Conservation (phyloP, 2,888 invertebrate species). For the Diarsia rubi region DNA sequence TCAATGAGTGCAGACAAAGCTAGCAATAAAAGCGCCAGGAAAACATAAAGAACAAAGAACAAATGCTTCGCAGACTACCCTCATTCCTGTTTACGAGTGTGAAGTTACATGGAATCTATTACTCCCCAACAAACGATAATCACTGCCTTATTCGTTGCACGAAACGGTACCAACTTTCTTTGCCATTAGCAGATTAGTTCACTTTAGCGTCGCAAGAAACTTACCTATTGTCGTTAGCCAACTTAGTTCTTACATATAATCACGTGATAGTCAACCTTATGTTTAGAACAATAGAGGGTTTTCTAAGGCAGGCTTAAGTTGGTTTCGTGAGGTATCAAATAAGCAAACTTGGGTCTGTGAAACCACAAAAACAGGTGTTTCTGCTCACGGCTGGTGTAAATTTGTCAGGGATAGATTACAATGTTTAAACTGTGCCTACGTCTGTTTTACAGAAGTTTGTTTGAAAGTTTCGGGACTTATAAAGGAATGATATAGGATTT, state of each 20-base stretch:
- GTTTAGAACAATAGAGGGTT: background rate
- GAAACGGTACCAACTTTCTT: conserved; percentile 73
- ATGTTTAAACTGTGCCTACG: conserved; percentile 54
- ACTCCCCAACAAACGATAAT: conserved; percentile 64
- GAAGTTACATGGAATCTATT: conserved; percentile 60
- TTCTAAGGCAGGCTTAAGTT: background rate
- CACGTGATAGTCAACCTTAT: conserved; percentile 54
- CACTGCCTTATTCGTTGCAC: conserved; percentile 73
- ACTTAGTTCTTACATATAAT: conserved; percentile 22
- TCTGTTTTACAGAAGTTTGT: conserved; percentile 46
- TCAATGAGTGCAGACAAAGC: conserved; percentile 43
- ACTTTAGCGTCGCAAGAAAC: conserved; percentile 74
- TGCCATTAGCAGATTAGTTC: conserved; percentile 85
- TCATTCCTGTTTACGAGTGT: conserved; percentile 52
- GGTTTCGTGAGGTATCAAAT: conserved; percentile 50
- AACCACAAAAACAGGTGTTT: conserved; percentile 75
- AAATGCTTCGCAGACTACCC: conserved; percentile 41
- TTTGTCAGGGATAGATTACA: conserved; percentile 63
- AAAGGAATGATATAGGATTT: conserved; percentile 6
- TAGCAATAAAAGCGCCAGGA: conserved; percentile 36
- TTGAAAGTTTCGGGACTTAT: conserved; percentile 34
- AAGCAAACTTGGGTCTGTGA: conserved; percentile 66
- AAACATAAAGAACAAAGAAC: conserved; percentile 24
- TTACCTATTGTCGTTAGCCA: conserved; percentile 74
- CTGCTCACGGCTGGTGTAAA: conserved; percentile 57